A percentile compares a stretch with the other conserved stretches of the same genome.
phyloP scores from a whole-genome alignment of 1,140 invertebrate species.

The Drosophila tsacasi region DNA sequence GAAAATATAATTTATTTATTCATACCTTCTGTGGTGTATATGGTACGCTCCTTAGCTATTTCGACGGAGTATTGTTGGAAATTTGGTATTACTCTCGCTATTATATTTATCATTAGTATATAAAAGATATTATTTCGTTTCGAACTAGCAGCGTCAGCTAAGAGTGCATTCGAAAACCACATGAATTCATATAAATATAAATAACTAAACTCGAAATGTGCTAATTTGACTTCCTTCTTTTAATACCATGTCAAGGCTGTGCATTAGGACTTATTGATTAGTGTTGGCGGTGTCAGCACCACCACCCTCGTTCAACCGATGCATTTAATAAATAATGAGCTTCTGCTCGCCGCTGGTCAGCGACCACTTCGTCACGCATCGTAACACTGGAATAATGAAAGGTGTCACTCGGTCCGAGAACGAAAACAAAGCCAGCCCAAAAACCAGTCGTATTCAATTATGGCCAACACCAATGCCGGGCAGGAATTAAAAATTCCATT shows the following conservation, averaged over 20 bases:
- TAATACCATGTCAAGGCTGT: conserved; percentile 43
- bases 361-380: conserved; percentile 43
- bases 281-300: conserved; percentile 28
- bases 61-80: neutral
- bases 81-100: neutral
- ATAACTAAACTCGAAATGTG: conserved; percentile 1
- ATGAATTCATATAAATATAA: neutral
- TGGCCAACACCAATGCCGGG: conserved; percentile 5
- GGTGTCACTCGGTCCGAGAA: conserved; percentile 21
- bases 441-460: conserved; percentile 60
- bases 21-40: too few relatives aligned
- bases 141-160: neutral
- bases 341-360: conserved; percentile 23
- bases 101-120: neutral
- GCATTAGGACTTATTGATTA: conserved; percentile 62
- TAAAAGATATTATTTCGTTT: too few relatives aligned
- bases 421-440: conserved; percentile 53
- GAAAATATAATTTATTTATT: neutral
- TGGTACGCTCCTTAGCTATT: neutral
- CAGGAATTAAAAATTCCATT: conserved; percentile 70
- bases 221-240: conserved; percentile 13
- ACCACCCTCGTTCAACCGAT: conserved; percentile 8
- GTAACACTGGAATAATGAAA: conserved; percentile 45
- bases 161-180: neutral
- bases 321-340: conserved; percentile 59